Evolutionary conservation across 1,140 invertebrate genomes (phyloP).

Genomic region (Eumeta japonica): DNA sequence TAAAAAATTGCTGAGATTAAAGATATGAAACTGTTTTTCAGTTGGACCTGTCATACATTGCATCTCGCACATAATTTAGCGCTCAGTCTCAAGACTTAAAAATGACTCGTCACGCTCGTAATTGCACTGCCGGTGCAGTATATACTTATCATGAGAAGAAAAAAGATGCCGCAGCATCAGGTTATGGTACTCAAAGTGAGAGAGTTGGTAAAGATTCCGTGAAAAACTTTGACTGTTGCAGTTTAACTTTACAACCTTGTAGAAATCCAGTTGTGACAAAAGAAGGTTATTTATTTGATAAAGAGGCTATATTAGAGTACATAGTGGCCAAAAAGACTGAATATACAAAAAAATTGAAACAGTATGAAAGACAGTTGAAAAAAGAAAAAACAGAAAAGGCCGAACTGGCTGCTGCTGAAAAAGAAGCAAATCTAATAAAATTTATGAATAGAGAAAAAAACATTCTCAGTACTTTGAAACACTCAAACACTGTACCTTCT

Average conservation of each 20-base stretch:
- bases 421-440: slow-evolving; percentile 55
- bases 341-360: slow-evolving; percentile 85
- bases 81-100: too few relatives aligned
- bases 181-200: slow-evolving; percentile 80
- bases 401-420: slow-evolving; percentile 67
- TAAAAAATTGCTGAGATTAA: not conserved
- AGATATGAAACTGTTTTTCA: not conserved
- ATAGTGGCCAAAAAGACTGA: slow-evolving; percentile 94
- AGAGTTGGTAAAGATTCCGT: slow-evolving; percentile 95
- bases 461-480: slow-evolving; percentile 57
- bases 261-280: slow-evolving; percentile 81
- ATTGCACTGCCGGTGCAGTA: slow-evolving; percentile 96
- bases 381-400: slow-evolving; percentile 64
- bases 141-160: slow-evolving; percentile 99
- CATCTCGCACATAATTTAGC: not conserved
- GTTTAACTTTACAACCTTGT: slow-evolving; percentile 93
- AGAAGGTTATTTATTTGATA: slow-evolving; percentile 95
- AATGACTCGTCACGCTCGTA: slow-evolving; percentile 95
- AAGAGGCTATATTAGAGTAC: slow-evolving; percentile 95
- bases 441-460: slow-evolving; percentile 73
- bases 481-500: slow-evolving; percentile 11
- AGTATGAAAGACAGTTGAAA: slow-evolving; percentile 87
- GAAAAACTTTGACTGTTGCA: slow-evolving; percentile 98
- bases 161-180: slow-evolving; percentile 91
- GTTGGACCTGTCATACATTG: not conserved